Base-by-base conservation (phyloP, 2,888 invertebrate species). In the Amorpha juglandis region DNA sequence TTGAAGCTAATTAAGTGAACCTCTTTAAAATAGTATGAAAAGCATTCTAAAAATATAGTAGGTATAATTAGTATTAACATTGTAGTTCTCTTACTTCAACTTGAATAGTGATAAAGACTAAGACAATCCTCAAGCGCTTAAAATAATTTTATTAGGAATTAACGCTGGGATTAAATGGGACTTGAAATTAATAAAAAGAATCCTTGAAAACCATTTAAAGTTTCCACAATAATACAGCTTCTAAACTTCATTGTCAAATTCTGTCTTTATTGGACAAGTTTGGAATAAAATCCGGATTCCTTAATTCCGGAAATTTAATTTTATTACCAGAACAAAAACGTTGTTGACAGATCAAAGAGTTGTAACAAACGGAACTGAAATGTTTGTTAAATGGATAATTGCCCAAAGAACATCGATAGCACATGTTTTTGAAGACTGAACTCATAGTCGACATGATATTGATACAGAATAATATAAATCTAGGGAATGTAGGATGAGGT, bases 261-360 rank as follows among this genome's bases (percentile, higher is more conserved):
- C 48, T 35, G 33, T 16, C 21, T 53, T 58, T 38, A 64, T 48
- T 58, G 38, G 47, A 53, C 21, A 58, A 58, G 55, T 38, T 64
- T 58, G 35, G 19, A 35, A 58, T 48, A 35, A 52, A 64, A 48
- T 35, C 47, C 11, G 55, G 48, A 64, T 64, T 55, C 45, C 14
- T 55, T 62, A 42, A 51, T 19, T 47, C 8, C 53, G 6, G 48
- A 19, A 48, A 55, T 55, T 55, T 35, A 21, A 48, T 53, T 64
- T 33, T 58, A 50, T 12, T n/a, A 11, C 8, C 35, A 16, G 55
- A 16, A 35, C 16, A 55, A 33, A 47, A 47, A 52, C 27, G 48
- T 48, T 64, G 64, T 64, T 64, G 64, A 58, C 47, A 64, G 58
- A 12, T 64, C 35, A 19, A 52, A n/a, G 21, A 55, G 14, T 21